Evolutionary conservation across 2,888 invertebrate species (phyloP), one percentile per base, ranked within the genome.

Genomic region (Spilarctia lutea): DNA sequence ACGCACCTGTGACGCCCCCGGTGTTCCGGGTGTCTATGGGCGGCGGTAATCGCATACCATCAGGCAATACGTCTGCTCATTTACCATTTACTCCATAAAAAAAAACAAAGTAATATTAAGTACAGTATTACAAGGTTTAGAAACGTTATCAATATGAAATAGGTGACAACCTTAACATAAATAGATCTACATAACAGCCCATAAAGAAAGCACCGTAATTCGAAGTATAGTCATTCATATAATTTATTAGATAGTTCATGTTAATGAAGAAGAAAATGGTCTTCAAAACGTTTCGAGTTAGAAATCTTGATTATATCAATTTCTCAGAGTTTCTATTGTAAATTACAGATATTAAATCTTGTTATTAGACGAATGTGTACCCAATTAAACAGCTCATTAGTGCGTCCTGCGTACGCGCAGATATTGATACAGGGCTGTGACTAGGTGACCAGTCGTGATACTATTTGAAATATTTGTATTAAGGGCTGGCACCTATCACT

Each of bases 341-440:
- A 82, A 84, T 82, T 73, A 73, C 75, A 71, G 81, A 83, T 81
- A 78, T 81, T 78, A 80, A 72, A 83, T 79, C 78, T 75, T 67
- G 76, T 81, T 78, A 84, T 85, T 79, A 81, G 73, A 77, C 45
- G 75, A 74, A 85, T 77, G 77, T 78, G 73, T 72, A 72, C 27
- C 48, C 80, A 76, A 81, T 78, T 79, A 78, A 77, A 75, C 79
- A 81, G 78, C 84, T 85, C 84, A 81, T 85, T 85, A 85, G 85
- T 80, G 70, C 84, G 77, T 80, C 76, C 82, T 81, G 82, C 81
- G 82, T 76, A 79, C 80, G 76, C 75, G 75, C 75, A 82, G 65
- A 73, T 82, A 85, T 83, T 83, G 76, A 76, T 74, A 81, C 76
- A 76, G 79, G 78, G 72, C 78, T 69, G 79, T 82, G 82, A 82